Evolutionary conservation across 2,797 vertebrate genomes (phyloP), one percentile per base, ranked within the genome.

Genomic region (Sparidentex hasta): DNA sequence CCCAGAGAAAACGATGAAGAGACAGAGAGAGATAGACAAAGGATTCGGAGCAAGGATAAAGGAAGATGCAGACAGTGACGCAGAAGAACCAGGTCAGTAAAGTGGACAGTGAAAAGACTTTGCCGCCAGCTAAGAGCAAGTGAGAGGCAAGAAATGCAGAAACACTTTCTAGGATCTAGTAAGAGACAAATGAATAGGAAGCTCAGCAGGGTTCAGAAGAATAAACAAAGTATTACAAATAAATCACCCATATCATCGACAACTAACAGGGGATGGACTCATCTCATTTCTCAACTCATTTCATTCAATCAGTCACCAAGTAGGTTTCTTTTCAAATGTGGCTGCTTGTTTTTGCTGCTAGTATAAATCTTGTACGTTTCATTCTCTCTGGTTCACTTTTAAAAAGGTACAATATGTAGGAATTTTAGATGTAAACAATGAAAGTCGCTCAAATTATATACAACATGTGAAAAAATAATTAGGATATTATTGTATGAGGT

Each of bases 101-200:
- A 85, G 58, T 70, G 59, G 80, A 81, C 66, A 55, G 64, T 76
- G 74, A 80, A 88, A 83, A 78, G 51, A 71, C 65, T 78, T 59
- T 1, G 5, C 66, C 8, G 7, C 44, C 38, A 50, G 72, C 74
- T 44, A 50, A 67, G 61, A 71, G 73, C 57, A 55, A 79, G 51
- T 13, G 12, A 69, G 61, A 58, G 66, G 20, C 63, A 64, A 54
- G 43, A 68, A 66, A 81, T 41, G 4, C 54, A 72, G 17, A 71
- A 41, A 80, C 61, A 68, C 52, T 79, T 85, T 80, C 7, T 38
- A 56, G n/a, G 27, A 74, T 20, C 44, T 58, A 76, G 62, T 72
- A 61, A 74, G 38, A 78, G 80, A 85, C 43, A 58, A 73, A 64
- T 64, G 48, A 78, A 55, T 48, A 54, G 61, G 23, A 43, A 43